These are phyloP conservation scores for Macquaria australasica DNA, from an alignment of 2,113 vertebrate species.

Conservation along the genomic window DNA sequence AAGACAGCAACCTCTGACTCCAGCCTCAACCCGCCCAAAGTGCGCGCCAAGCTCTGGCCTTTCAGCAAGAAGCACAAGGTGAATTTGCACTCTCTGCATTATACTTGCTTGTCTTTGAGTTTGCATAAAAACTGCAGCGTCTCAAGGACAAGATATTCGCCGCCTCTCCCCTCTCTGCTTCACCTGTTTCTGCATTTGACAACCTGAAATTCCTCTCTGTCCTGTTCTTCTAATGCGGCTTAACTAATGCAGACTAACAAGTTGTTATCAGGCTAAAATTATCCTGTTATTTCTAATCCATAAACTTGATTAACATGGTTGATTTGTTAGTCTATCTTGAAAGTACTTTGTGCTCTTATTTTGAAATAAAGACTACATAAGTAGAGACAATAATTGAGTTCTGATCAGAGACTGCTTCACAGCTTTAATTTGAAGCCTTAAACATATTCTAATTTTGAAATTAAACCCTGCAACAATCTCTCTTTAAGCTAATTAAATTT, in stretches of 20 bases:
- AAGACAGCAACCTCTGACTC: conserved; percentile 84
- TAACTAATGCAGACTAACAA: background rate
- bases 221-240: conserved; percentile 4
- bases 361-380: background rate
- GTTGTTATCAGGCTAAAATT: background rate
- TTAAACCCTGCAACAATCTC: background rate
- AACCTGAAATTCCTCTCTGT: conserved; percentile 30
- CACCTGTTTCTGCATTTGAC: background rate
- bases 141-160: background rate
- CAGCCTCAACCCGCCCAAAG: conserved; percentile 83
- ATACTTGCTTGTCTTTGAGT: background rate
- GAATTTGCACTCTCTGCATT: background rate
- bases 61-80: conserved; percentile 90
- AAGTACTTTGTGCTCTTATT: background rate
- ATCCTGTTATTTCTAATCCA: background rate
- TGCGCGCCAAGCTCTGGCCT: conserved; percentile 85
- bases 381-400: background rate
- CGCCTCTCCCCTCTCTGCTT: conserved; percentile 5
- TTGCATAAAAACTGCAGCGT: background rate
- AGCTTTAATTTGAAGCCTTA: background rate
- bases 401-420: background rate
- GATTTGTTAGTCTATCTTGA: background rate
- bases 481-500: background rate
- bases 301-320: background rate
- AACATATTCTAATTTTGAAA: background rate